Evolutionary conservation across 2,888 invertebrate species (phyloP).

Genomic region (Drosophila picticornis): DNA sequence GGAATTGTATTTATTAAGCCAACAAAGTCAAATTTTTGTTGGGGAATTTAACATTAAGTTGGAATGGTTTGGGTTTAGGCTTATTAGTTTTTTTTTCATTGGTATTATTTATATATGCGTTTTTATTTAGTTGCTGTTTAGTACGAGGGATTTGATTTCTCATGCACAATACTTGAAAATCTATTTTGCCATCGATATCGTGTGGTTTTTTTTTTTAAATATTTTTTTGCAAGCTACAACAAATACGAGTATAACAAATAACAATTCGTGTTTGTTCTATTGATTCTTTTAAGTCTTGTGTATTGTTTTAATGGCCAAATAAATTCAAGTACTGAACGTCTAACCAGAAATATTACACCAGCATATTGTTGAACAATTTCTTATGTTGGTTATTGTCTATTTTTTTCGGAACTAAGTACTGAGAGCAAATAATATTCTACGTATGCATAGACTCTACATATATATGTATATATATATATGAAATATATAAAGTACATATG

Average conservation of each 20-base stretch:
- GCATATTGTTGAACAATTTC: slow-evolving; percentile 84
- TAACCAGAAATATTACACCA: slow-evolving; percentile 85
- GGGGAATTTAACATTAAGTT: slow-evolving; percentile 20
- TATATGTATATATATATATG: slow-evolving; percentile 4
- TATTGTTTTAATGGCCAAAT: slow-evolving; percentile 74
- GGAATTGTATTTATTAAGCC: slow-evolving; percentile 34
- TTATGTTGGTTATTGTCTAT: slow-evolving; percentile 69
- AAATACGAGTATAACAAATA: slow-evolving; percentile 54
- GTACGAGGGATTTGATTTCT: slow-evolving; percentile 85
- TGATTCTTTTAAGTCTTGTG: slow-evolving; percentile 18
- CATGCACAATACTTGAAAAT: slow-evolving; percentile 84
- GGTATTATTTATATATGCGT: slow-evolving; percentile 63
- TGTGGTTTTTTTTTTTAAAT: slow-evolving; percentile 42
- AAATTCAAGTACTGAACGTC: slow-evolving; percentile 84
- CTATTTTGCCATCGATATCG: slow-evolving; percentile 72
- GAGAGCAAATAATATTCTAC: slow-evolving; percentile 47
- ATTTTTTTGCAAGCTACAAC: slow-evolving; percentile 52
- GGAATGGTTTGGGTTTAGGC: slow-evolving; percentile 32
- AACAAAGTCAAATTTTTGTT: slow-evolving; percentile 38
- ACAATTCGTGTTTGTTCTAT: slow-evolving; percentile 36
- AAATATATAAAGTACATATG: slow-evolving; percentile 18
- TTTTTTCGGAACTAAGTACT: slow-evolving; percentile 42
- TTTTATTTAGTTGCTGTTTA: slow-evolving; percentile 74
- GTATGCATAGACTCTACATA: slow-evolving; percentile 38
- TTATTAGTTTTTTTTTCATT: slow-evolving; percentile 46